phyloP scores from a whole-genome alignment of 1,140 invertebrate genomes.

The Ceratitis capitata region DNA sequence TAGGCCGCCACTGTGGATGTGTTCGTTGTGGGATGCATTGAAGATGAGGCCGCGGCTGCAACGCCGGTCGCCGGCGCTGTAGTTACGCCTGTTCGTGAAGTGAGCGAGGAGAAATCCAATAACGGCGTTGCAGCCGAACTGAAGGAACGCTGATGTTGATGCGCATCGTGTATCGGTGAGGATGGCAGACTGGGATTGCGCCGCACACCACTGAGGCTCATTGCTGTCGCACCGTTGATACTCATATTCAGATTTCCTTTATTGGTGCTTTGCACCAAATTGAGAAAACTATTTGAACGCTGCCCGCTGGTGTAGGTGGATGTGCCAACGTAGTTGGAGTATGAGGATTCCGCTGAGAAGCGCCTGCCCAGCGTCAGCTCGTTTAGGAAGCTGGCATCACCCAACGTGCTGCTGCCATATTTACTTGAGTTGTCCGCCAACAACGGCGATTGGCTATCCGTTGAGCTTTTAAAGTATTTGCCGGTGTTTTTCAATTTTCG shows the following conservation, averaged over 20 bases:
- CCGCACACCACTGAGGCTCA: neutral
- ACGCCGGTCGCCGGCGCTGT: constrained; percentile 40
- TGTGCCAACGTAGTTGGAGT: constrained; percentile 58
- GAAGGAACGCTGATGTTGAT: constrained; percentile 58
- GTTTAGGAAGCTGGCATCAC: constrained; percentile 60
- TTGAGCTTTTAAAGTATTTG: constrained; percentile 68
- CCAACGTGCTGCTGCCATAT: constrained; percentile 62
- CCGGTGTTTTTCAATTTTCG: constrained; percentile 66
- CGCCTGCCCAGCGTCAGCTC: constrained; percentile 58
- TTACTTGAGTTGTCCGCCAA: constrained; percentile 66
- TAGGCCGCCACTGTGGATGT: constrained; percentile 66
- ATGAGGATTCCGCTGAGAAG: constrained; percentile 60
- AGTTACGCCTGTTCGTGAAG: constrained; percentile 51
- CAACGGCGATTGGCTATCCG: constrained; percentile 76
- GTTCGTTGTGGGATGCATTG: constrained; percentile 28
- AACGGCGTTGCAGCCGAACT: constrained; percentile 62
- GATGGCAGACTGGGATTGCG: constrained; percentile 56
- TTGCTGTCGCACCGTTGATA: neutral
- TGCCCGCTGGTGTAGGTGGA: constrained; percentile 58
- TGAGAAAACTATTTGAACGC: constrained; percentile 61
- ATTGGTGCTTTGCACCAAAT: constrained; percentile 59
- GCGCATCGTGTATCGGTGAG: constrained; percentile 52
- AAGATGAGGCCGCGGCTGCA: constrained; percentile 58
- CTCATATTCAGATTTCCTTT: neutral
- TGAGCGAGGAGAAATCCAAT: constrained; percentile 57